phyloP scores from a whole-genome alignment of 2,888 invertebrate genomes.

The Creontiades dilutus region DNA sequence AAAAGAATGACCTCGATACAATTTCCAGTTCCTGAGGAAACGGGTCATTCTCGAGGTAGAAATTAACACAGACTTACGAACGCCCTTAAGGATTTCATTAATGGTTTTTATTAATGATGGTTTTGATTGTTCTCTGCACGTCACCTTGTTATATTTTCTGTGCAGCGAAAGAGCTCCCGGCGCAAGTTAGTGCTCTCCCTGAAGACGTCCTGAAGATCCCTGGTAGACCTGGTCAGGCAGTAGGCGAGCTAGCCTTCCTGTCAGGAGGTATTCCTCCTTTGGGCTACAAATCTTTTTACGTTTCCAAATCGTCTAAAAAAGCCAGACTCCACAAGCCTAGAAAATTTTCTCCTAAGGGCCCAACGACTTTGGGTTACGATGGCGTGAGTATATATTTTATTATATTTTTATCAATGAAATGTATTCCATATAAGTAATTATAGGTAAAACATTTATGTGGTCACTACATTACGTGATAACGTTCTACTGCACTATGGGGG shows the following conservation, averaged over 20 bases:
- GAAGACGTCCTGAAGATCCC: conserved; percentile 81
- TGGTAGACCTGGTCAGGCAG: conserved; percentile 83
- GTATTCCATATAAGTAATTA: too few relatives aligned
- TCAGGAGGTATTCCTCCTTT: conserved; percentile 83
- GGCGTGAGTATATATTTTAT: conserved; percentile 38
- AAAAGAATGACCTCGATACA: too few relatives aligned
- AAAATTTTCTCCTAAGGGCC: conserved; percentile 10
- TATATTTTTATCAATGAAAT: too few relatives aligned
- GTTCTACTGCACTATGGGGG: too few relatives aligned
- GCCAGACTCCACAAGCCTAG: neutral
- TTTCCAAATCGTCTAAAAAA: conserved; percentile 76
- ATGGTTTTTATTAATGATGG: neutral
- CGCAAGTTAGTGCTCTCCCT: conserved; percentile 82
- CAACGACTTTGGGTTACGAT: conserved; percentile 59
- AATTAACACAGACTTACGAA: too few relatives aligned
- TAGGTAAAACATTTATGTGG: too few relatives aligned
- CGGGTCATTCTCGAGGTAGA: too few relatives aligned
- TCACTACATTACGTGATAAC: too few relatives aligned
- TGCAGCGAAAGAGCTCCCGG: conserved; percentile 73
- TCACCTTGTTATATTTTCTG: neutral
- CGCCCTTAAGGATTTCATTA: too few relatives aligned
- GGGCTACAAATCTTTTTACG: conserved; percentile 84
- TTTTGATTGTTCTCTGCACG: too few relatives aligned
- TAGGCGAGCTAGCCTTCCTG: conserved; percentile 86
- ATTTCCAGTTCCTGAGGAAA: too few relatives aligned